Evolutionary conservation across 2,888 invertebrate genomes (phyloP), one percentile per base, ranked within the genome.

Genomic region (Bibio marci): DNA sequence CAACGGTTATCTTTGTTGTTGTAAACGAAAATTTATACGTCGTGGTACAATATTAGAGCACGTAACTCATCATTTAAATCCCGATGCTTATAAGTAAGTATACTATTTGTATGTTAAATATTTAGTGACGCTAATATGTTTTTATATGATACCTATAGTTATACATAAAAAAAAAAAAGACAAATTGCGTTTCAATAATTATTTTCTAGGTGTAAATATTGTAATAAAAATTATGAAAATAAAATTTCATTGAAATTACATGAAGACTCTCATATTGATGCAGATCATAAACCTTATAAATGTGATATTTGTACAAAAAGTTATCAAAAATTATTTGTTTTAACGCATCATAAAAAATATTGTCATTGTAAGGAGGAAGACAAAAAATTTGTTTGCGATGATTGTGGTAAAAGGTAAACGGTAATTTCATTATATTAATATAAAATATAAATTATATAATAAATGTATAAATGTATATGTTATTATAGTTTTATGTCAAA

Each of bases 11-110:
- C 50, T 54, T 1, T 45, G 52, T 6, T 61, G 61, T 33, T 61
- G 61, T 41, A 56, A 57, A 38, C 55, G 56, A 35, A 60, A 59
- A 42, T 57, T 59, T 31, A 54, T 52, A 31, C 56, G 56, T 32
- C 52, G 58, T 2, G 52, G 54, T 5, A 50, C 54, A 11, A 49
- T 61, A 32, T 51, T 58, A 5, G 60, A 59, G 37, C 61, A 61
- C 40, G 55, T 61, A 2, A 54, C 57, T 33, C 52, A 54, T 3
- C 61, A 61, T 44, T 40, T 52, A 10, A 53, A 61, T 50, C 60
- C 60, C 2, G 57, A 59, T 41, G 54, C 55, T 42, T 61, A 57
- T 37, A 60, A 57, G 61, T 60, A 60, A 22, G 22, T 22, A 4
- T n/a, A n/a, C n/a, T n/a, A n/a, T 34, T n/a, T n/a, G n/a, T n/a